A percentile compares a stretch with the other conserved stretches of the same genome.
Conservation (phyloP, 2,888 invertebrate species). For the Drosophila formosana region DNA sequence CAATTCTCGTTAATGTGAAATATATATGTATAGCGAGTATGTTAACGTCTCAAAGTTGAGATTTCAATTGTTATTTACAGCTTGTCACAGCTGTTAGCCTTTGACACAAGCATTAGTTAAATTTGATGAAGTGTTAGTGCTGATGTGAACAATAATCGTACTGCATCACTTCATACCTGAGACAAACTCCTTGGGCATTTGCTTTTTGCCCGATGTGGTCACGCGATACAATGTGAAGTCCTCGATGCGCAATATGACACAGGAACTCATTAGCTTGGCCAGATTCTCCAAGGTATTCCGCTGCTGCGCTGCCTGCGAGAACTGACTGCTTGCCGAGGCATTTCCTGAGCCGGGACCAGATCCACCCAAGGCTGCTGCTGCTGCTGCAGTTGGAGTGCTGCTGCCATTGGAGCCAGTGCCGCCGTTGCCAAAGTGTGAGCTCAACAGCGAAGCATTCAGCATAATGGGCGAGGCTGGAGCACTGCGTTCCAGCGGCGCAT, state of each 20-base stretch:
- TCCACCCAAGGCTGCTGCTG: conserved; percentile 35
- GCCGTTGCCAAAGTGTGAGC: conserved; percentile 66
- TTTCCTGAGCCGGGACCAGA: conserved; percentile 52
- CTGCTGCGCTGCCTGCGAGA: conserved; percentile 88
- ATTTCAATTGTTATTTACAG: conserved; percentile 3
- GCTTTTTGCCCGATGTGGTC: conserved; percentile 90
- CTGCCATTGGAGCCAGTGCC: conserved; percentile 63
- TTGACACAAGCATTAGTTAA: background rate
- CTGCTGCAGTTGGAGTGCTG: conserved; percentile 66
- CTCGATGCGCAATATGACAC: conserved; percentile 94
- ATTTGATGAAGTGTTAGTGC: background rate
- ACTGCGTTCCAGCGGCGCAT: conserved; percentile 84
- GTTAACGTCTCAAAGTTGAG: background rate
- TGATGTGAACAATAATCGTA: background rate
- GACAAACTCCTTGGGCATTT: conserved; percentile 92
- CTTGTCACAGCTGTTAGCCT: background rate
- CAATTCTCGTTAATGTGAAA: background rate
- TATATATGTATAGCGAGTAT: background rate
- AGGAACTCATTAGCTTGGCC: conserved; percentile 95
- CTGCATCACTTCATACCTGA: conserved; percentile 86
- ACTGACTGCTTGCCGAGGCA: conserved; percentile 72
- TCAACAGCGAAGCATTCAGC: conserved; percentile 72
- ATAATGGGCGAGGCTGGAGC: conserved; percentile 82
- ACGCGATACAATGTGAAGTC: conserved; percentile 96
- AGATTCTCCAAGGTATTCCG: conserved; percentile 89